Base-by-base conservation (phyloP, 2,888 invertebrate species). In the Pheosia gnoma region DNA sequence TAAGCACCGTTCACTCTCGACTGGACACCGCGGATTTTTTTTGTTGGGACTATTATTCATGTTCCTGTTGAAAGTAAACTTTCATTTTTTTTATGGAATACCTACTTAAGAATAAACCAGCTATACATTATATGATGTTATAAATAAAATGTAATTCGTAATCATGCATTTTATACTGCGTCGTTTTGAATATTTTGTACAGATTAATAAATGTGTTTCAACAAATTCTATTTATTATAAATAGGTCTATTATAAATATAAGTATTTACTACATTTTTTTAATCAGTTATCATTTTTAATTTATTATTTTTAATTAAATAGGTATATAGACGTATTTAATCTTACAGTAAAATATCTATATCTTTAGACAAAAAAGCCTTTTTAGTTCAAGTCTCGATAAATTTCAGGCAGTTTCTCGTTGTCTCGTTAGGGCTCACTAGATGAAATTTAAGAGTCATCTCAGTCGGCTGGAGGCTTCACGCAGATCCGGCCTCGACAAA, bases 381-480 rank as follows among this genome's bases (percentile, higher is more conserved):
- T 77, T 79, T 69, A 60, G 67, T 74, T 70, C 58, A 65, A 69
- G 66, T 71, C 71, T 70, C 70, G 57, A 71, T 76, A 74, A 74
- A 74, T 72, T 72, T 60, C 58, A 66, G 61, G 54, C 66, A 68
- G 58, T 66, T 60, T 67, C 67, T 59, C 74, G 78, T 80, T 84
- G 84, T 86, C 86, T 86, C 81, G 81, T 87, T 87, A 83, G 74
- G 81, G 84, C 81, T 85, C 82, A 85, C 84, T 85, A 84, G 85
- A 85, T 85, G 79, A 84, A 87, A 90, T 88, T 89, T 86, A 88
- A 87, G 86, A 87, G 84, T 83, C 85, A 84, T 85, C 79, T 81
- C 80, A 78, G 76, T 74, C 79, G 77, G 77, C 74, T 73, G 65
- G 47, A 60, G 77, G 77, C 75, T 83, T 78, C 79, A 83, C 84